These are phyloP conservation scores for Apodemus sylvaticus DNA, from an alignment of 2,113 vertebrate genomes.

Conservation along the genomic window DNA sequence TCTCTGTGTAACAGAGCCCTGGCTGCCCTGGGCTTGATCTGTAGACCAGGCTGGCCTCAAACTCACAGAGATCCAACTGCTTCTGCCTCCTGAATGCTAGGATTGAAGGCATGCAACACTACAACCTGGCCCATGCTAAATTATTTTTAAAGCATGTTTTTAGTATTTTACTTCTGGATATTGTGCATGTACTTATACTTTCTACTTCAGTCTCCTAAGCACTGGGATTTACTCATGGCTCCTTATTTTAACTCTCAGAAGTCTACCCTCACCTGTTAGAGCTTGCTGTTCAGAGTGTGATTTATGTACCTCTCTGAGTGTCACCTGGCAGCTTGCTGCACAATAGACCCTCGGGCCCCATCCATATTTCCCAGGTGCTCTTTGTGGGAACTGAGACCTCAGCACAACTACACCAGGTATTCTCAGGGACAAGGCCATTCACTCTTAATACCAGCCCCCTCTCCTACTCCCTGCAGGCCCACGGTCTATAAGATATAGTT, in stretches of 20 bases:
- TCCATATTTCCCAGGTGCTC: neutral
- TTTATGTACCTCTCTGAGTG: neutral
- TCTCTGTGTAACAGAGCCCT: neutral
- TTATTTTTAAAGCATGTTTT: neutral
- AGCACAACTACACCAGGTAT: neutral
- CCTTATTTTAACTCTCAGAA: neutral
- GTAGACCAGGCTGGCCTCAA: too few species aligned
- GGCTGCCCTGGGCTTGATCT: neutral
- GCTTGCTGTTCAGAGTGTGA: neutral
- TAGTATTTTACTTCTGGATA: neutral
- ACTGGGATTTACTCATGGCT: neutral
- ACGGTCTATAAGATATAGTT: neutral
- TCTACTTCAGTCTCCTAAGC: neutral
- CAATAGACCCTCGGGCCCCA: neutral
- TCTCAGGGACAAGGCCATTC: neutral
- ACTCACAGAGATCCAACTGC: too few species aligned
- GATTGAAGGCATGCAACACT: neutral
- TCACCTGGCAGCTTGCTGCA: neutral
- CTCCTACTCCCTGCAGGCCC: neutral
- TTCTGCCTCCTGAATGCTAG: too few species aligned
- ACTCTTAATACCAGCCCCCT: neutral
- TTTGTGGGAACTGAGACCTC: neutral
- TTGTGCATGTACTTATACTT: neutral
- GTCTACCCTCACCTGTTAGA: neutral
- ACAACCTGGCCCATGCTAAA: neutral